These are phyloP conservation scores for Sesamia nonagrioides DNA, from an alignment of 1,140 invertebrate species.

Conservation along the genomic window DNA sequence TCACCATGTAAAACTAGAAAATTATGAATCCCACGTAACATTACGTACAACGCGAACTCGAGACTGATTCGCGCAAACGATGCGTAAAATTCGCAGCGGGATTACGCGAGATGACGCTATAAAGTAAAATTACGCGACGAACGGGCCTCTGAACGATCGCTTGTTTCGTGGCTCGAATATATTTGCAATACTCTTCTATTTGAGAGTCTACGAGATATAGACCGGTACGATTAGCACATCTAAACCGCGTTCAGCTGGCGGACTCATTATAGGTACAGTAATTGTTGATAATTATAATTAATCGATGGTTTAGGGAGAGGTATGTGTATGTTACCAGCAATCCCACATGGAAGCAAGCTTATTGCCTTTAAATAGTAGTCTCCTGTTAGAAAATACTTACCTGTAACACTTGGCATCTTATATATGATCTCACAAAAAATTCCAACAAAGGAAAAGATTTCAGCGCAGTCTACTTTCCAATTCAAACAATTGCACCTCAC, in stretches of 20 bases:
- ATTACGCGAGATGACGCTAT: conserved; percentile 59
- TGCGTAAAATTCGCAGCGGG: conserved; percentile 58
- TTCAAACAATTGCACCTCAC: too few species aligned
- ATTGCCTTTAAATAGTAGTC: too few species aligned
- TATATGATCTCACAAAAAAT: too few species aligned
- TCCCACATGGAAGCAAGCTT: too few species aligned
- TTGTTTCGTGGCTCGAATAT: conserved; percentile 45
- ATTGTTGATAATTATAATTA: too few species aligned
- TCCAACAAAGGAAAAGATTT: neutral
- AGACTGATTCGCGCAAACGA: conserved; percentile 51
- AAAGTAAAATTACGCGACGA: conserved; percentile 63
- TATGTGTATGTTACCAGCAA: too few species aligned
- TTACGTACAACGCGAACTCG: conserved; percentile 30
- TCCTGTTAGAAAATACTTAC: too few species aligned
- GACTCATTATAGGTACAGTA: too few species aligned
- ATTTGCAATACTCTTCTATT: conserved; percentile 32
- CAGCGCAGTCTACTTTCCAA: too few species aligned
- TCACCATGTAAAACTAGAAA: conserved; percentile 23
- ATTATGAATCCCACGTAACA: conserved; percentile 40
- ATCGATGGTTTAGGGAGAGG: too few species aligned
- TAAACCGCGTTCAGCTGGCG: too few species aligned
- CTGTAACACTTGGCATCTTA: too few species aligned
- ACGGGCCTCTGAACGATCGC: conserved; percentile 37
- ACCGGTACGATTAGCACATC: neutral
- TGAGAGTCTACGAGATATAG: conserved; percentile 11